Percentiles rank a stretch among this genome's conserved stretches.
Conservation (phyloP, 2,797 vertebrate genomes). For the Micromesistius poutassou region DNA sequence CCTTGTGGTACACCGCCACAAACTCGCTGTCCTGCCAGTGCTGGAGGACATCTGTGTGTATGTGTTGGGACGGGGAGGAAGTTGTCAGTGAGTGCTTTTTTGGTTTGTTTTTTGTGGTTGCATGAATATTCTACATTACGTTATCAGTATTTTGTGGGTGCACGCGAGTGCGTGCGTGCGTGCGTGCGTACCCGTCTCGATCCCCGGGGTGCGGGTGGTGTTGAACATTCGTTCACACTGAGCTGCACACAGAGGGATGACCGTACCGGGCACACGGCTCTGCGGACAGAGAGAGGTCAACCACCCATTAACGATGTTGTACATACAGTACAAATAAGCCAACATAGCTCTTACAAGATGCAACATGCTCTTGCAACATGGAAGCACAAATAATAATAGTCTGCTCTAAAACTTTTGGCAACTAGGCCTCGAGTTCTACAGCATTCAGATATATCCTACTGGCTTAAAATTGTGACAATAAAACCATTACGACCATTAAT, state of each 20-base stretch:
- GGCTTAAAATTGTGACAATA: no score
- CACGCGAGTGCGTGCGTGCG: not conserved
- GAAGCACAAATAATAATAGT: no score
- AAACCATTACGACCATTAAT: no score
- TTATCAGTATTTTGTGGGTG: not conserved
- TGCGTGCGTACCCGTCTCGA: conserved; percentile 72
- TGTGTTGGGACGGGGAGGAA: not conserved
- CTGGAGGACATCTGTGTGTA: conserved; percentile 72
- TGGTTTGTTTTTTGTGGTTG: not conserved
- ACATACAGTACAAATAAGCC: not conserved
- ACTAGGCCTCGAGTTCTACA: no score
- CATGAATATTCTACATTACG: not conserved
- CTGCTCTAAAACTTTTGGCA: no score
- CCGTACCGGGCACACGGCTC: conserved; percentile 77
- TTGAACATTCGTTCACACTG: conserved; percentile 89
- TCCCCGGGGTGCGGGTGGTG: conserved; percentile 81
- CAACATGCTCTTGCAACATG: no score
- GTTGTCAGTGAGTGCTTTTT: not conserved
- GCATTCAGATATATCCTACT: no score
- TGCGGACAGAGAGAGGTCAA: conserved; percentile 33
- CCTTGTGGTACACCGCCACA: conserved; percentile 79
- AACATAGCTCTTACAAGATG: no score
- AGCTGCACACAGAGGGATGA: conserved; percentile 82
- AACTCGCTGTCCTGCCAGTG: conserved; percentile 83
- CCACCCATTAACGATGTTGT: not conserved